Conservation (phyloP, 2,888 invertebrate genomes). For the Slavum lentiscoides region DNA sequence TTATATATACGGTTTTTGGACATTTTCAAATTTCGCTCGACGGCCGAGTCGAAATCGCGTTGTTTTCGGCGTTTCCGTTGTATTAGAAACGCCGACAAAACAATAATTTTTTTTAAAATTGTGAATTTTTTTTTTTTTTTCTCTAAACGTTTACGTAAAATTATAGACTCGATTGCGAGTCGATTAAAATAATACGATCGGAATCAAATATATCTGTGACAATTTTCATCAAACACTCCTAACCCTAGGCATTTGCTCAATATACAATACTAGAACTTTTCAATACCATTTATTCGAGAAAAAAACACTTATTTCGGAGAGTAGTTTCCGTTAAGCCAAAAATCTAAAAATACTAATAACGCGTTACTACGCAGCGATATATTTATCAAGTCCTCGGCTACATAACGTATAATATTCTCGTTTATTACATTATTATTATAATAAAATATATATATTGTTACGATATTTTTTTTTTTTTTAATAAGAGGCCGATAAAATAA, state of each 20-base stretch:
- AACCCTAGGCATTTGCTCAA: constrained; percentile 37
- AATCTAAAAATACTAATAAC: background rate
- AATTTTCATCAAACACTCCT: background rate
- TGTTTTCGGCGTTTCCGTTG: no score
- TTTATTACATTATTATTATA: constrained; percentile 11
- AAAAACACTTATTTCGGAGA: constrained; percentile 9
- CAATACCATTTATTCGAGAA: background rate
- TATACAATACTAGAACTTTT: constrained; percentile 1
- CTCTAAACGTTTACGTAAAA: no score
- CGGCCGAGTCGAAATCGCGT: no score
- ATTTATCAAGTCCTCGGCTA: background rate
- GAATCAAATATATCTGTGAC: constrained; percentile 1
- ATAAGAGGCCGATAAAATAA: constrained; percentile 5
- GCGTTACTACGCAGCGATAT: no score
- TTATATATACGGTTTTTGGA: no score
- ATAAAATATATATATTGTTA: background rate
- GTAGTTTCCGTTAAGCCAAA: constrained; percentile 32
- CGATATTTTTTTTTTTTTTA: background rate
- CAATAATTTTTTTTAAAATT: no score
- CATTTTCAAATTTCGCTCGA: no score
- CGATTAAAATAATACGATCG: no score
- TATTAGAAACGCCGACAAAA: no score
- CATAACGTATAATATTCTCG: background rate
- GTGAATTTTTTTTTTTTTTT: no score
- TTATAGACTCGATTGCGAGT: no score